Evolutionary conservation across 2,888 invertebrate genomes (phyloP).

Genomic region (Meteorus cinctellus): DNA sequence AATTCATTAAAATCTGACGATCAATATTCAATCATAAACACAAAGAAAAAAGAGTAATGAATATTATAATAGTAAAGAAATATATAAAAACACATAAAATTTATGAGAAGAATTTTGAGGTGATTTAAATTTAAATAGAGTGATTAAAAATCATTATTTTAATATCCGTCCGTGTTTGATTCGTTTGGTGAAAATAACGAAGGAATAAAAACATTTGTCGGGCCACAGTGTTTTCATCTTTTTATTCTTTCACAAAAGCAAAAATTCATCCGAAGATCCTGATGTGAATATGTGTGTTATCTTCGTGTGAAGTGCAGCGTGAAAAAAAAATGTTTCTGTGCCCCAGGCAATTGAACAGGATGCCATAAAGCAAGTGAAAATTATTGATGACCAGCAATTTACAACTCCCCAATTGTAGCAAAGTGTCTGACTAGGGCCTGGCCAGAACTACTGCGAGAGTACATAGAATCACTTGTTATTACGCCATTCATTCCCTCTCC

Average conservation of each 20-base stretch:
- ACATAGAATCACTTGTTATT: not conserved
- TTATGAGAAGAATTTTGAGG: not conserved
- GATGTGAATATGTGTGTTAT: conserved; percentile 1
- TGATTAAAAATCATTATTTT: not conserved
- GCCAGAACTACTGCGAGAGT: not conserved
- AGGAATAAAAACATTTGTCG: conserved; percentile 7
- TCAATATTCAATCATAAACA: not conserved
- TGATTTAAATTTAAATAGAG: not conserved
- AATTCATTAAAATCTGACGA: not conserved
- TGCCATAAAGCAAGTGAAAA: not conserved
- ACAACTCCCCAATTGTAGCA: not conserved
- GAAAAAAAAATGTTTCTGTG: not conserved
- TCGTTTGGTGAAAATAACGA: conserved; percentile 7
- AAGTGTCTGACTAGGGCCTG: not conserved
- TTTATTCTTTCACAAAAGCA: not conserved
- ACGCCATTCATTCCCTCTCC: not conserved
- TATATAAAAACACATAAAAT: not conserved
- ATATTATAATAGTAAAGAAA: not conserved
- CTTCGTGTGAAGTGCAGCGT: not conserved
- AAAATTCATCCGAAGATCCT: not conserved
- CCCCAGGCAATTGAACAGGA: not conserved
- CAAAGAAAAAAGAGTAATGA: not conserved
- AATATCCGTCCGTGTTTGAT: conserved; percentile 37
- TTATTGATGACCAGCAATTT: not conserved
- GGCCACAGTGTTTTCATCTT: not conserved